These are phyloP conservation scores for Ranitomeya imitator DNA, from an alignment of 2,113 vertebrate genomes.

Conservation along the genomic window DNA sequence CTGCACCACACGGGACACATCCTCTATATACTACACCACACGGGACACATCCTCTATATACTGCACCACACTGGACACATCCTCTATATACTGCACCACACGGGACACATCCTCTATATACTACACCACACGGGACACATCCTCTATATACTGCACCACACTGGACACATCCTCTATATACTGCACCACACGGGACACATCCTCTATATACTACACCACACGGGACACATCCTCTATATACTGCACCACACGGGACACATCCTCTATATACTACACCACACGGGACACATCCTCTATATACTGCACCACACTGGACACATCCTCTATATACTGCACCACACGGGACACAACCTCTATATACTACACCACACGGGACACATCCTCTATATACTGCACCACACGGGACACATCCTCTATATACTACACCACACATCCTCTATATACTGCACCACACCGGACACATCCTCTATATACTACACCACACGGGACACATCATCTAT, in stretches of 20 bases:
- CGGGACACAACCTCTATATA: too few species aligned
- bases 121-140: too few species aligned
- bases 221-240: too few species aligned
- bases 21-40: background rate
- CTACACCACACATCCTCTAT: background rate
- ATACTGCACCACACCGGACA: background rate
- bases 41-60: background rate
- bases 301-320: too few species aligned
- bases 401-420: background rate
- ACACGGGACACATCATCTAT: background rate
- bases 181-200: too few species aligned
- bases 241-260: too few species aligned
- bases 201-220: too few species aligned
- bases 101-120: background rate
- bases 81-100: background rate
- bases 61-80: background rate
- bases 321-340: too few species aligned
- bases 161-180: too few species aligned
- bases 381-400: background rate
- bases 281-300: too few species aligned
- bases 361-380: background rate
- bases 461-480: constrained; percentile 1
- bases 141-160: too few species aligned
- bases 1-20: background rate
- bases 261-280: too few species aligned